phyloP scores from a whole-genome alignment of 2,888 invertebrate genomes.

The Chrysodeixis includens region DNA sequence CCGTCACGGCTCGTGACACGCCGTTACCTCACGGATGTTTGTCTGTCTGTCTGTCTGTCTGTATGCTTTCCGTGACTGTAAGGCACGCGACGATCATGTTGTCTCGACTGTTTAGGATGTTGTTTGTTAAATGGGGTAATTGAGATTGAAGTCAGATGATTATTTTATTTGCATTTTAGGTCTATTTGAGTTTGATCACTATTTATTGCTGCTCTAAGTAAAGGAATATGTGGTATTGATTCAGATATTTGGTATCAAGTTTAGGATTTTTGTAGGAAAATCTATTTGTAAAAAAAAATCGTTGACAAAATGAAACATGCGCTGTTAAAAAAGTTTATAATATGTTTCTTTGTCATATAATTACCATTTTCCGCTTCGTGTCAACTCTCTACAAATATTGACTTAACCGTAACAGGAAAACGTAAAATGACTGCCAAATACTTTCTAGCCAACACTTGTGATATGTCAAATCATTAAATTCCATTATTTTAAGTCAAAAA shows the following conservation, averaged over 20 bases:
- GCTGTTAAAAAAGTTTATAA: too few species aligned
- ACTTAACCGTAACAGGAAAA: background rate
- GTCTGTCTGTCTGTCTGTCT: constrained; percentile 36
- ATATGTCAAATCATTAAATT: constrained; percentile 12
- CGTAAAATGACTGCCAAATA: background rate
- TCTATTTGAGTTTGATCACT: background rate
- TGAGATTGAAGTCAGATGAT: background rate
- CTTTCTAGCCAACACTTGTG: background rate
- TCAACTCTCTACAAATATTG: background rate
- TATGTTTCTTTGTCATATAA: too few species aligned
- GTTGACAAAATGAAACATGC: too few species aligned
- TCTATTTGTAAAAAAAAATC: too few species aligned
- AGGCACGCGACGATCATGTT: constrained; percentile 46
- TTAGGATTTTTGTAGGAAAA: too few species aligned
- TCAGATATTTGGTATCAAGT: too few species aligned
- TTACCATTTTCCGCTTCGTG: background rate
- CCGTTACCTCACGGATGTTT: constrained; percentile 52
- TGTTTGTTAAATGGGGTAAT: background rate
- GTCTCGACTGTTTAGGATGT: constrained; percentile 7
- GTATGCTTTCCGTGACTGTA: constrained; percentile 45
- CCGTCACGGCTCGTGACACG: constrained; percentile 34
- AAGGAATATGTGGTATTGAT: too few species aligned
- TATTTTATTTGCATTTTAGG: constrained; percentile 2
- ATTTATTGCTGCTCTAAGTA: too few species aligned
- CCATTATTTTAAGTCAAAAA: constrained; percentile 6